These are phyloP conservation scores for Dynastes grantii DNA, from an alignment of 2,888 invertebrate species.

Conservation along the genomic window DNA sequence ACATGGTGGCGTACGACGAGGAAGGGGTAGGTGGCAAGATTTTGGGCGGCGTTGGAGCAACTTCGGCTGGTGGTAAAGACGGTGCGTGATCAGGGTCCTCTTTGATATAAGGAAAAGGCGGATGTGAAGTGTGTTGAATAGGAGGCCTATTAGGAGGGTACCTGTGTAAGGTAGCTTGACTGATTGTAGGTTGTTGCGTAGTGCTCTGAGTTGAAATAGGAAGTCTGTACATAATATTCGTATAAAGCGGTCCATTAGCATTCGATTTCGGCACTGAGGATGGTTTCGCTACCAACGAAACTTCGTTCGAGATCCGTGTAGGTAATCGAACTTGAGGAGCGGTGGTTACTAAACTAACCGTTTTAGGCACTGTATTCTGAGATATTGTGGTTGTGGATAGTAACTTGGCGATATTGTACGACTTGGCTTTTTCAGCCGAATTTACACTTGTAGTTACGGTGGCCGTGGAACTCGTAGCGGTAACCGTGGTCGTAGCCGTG, in stretches of 20 bases:
- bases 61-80: background rate
- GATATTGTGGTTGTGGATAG: slow-evolving; percentile 24
- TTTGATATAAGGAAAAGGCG: slow-evolving; percentile 36
- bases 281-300: slow-evolving; percentile 26
- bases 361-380: slow-evolving; percentile 37
- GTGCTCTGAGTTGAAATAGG: slow-evolving; percentile 5
- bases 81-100: slow-evolving; percentile 30
- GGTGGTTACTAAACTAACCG: slow-evolving; percentile 17
- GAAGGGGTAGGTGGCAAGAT: slow-evolving; percentile 9
- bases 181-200: background rate
- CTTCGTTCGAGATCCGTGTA: slow-evolving; percentile 24
- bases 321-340: slow-evolving; percentile 3
- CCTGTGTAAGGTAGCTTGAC: background rate
- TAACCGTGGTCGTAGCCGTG: background rate
- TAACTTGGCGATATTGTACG: slow-evolving; percentile 39
- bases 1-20: slow-evolving; percentile 7
- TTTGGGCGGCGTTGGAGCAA: slow-evolving; percentile 17
- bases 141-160: background rate
- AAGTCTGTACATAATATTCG: slow-evolving; percentile 37
- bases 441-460: background rate
- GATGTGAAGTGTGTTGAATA: slow-evolving; percentile 3
- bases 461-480: background rate
- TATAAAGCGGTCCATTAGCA: background rate
- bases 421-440: slow-evolving; percentile 19
- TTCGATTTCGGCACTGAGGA: slow-evolving; percentile 20